These are phyloP conservation scores for Drosophila diplacantha DNA, from an alignment of 2,888 invertebrate species.

Conservation along the genomic window DNA sequence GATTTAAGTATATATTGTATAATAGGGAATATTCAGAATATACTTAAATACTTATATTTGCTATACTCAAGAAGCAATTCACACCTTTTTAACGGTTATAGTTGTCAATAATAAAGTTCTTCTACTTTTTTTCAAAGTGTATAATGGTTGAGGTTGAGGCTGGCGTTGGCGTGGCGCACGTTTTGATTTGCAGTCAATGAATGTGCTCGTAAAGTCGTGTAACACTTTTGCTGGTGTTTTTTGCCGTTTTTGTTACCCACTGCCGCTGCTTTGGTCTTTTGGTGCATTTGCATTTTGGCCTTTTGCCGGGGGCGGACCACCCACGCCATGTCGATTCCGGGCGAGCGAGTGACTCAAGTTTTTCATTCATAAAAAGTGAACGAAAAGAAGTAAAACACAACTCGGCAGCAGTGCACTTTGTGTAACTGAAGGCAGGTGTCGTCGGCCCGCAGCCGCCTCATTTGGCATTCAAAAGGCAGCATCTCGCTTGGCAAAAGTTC, in stretches of 20 bases:
- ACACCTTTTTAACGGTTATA: too few species aligned
- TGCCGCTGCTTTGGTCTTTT: slow-evolving; percentile 29
- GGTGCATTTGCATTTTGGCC: slow-evolving; percentile 67
- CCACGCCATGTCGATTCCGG: slow-evolving; percentile 45
- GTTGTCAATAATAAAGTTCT: background rate
- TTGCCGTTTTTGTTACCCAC: slow-evolving; percentile 48
- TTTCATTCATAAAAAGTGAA: slow-evolving; percentile 60
- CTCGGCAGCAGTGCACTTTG: slow-evolving; percentile 22
- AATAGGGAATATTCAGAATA: accelerated
- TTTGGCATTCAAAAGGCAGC: slow-evolving; percentile 65
- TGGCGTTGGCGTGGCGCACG: slow-evolving; percentile 61
- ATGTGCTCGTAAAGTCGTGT: slow-evolving; percentile 68
- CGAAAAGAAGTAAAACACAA: slow-evolving; percentile 13
- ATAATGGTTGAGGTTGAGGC: slow-evolving; percentile 42
- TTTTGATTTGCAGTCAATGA: slow-evolving; percentile 72
- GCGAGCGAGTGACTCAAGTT: slow-evolving; percentile 51
- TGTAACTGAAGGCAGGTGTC: slow-evolving; percentile 16
- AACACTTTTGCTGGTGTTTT: slow-evolving; percentile 63
- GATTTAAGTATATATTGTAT: background rate
- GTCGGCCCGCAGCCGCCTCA: slow-evolving; percentile 39
- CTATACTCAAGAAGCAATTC: too few species aligned
- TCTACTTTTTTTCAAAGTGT: background rate
- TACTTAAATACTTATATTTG: background rate
- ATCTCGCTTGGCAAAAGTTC: slow-evolving; percentile 66
- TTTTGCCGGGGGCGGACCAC: slow-evolving; percentile 53